phyloP scores from a whole-genome alignment of 2,797 vertebrate genomes.

The Characodon lateralis region DNA sequence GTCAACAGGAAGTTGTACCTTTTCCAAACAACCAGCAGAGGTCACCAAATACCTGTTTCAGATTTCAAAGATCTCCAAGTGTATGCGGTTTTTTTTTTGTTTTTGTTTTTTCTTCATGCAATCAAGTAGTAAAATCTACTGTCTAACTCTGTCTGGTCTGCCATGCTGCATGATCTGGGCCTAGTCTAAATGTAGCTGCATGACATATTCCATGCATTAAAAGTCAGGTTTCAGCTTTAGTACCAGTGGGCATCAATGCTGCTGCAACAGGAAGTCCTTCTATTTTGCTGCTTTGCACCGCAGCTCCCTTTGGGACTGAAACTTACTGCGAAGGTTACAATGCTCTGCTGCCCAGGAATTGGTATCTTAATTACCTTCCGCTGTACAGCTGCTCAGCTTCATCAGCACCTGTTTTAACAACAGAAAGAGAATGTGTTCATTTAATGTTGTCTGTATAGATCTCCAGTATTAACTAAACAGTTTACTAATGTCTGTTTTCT shows the following conservation, averaged over 20 bases:
- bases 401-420: background rate
- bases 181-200: background rate
- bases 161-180: background rate
- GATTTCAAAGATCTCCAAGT: background rate
- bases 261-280: constrained; percentile 16
- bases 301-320: constrained; percentile 15
- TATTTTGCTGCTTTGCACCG: background rate
- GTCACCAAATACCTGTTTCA: constrained; percentile 26
- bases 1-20: background rate
- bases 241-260: constrained; percentile 6
- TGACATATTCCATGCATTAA: background rate
- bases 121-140: background rate
- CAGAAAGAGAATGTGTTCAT: background rate
- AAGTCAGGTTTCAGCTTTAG: background rate
- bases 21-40: constrained; percentile 55
- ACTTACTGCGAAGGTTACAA: constrained; percentile 29
- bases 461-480: background rate
- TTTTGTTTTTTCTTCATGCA: background rate
- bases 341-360: background rate
- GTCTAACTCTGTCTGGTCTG: background rate
- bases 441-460: background rate
- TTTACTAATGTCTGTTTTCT: background rate
- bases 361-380: background rate
- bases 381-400: background rate
- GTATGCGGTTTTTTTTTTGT: background rate